A percentile compares a stretch with the other conserved stretches of the same genome.
Conservation (phyloP, 2,888 invertebrate species). For the Mesopsocus fuscifrons region DNA sequence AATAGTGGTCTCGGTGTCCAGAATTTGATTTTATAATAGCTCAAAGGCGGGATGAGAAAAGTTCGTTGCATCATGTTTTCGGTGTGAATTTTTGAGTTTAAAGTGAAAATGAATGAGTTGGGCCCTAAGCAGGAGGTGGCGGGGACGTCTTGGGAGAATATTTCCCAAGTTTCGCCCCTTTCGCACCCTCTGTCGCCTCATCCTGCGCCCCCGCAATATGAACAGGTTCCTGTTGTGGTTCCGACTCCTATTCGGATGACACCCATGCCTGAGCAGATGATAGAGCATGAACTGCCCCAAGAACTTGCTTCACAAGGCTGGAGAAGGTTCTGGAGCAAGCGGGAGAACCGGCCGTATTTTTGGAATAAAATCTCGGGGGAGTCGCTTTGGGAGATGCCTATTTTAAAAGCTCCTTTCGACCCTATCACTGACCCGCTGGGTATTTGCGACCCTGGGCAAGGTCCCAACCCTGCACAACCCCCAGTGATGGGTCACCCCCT, state of each 20-base stretch:
- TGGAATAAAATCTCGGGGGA: constrained; percentile 93
- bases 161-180: constrained; percentile 12
- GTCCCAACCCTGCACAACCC: constrained; percentile 18
- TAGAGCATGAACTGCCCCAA: constrained; percentile 34
- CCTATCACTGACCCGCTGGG: constrained; percentile 83
- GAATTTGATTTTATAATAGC: too few relatives aligned
- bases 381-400: constrained; percentile 91
- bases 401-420: constrained; percentile 41
- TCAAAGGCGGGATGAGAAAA: too few relatives aligned
- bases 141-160: constrained; percentile 27
- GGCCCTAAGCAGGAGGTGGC: constrained; percentile 26
- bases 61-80: too few relatives aligned
- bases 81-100: too few relatives aligned
- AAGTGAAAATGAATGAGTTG: constrained; percentile 28
- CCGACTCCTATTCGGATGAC: constrained; percentile 28
- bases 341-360: constrained; percentile 87
- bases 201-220: constrained; percentile 18
- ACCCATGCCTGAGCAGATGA: constrained; percentile 20
- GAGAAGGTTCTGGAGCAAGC: constrained; percentile 92
- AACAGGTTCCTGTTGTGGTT: constrained; percentile 24
- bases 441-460: constrained; percentile 37
- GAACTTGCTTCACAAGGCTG: constrained; percentile 75
- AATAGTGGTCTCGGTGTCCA: too few relatives aligned
- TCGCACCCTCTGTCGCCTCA: constrained; percentile 11
- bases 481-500: constrained; percentile 24